Percentiles rank a stretch among this genome's conserved stretches.
Conservation (phyloP, 2,888 invertebrate species). For the Thyatira batis region DNA sequence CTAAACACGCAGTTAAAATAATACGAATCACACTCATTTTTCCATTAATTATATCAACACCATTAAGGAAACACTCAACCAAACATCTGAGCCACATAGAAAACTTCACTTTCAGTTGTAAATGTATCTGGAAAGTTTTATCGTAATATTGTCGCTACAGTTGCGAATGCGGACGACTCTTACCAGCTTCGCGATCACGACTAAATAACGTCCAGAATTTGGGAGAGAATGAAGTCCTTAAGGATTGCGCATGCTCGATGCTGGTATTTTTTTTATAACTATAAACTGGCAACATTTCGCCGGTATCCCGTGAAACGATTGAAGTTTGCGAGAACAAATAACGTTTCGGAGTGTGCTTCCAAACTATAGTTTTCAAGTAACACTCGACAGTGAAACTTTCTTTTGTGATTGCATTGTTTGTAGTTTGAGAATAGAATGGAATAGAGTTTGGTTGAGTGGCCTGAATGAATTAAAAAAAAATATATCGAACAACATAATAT, state of each 20-base stretch:
- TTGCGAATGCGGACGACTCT: neutral
- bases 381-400: neutral
- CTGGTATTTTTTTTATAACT: constrained; percentile 8
- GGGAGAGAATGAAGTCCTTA: constrained; percentile 6
- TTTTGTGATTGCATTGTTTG: neutral
- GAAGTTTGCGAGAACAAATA: constrained; percentile 4
- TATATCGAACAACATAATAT: neutral
- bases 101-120: neutral
- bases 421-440: neutral
- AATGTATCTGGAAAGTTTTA: neutral
- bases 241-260: constrained; percentile 40
- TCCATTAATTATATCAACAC: neutral
- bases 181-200: constrained; percentile 20
- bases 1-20: constrained; percentile 28
- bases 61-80: neutral
- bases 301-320: constrained; percentile 6
- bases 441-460: neutral
- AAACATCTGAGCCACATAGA: neutral
- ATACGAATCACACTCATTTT: constrained; percentile 38
- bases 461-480: neutral
- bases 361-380: constrained; percentile 3
- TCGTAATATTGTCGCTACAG: neutral
- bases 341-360: constrained; percentile 2
- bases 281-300: constrained; percentile 10
- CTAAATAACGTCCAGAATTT: constrained; percentile 18